phyloP scores from a whole-genome alignment of 2,113 vertebrate genomes.

The Ondatra zibethicus region DNA sequence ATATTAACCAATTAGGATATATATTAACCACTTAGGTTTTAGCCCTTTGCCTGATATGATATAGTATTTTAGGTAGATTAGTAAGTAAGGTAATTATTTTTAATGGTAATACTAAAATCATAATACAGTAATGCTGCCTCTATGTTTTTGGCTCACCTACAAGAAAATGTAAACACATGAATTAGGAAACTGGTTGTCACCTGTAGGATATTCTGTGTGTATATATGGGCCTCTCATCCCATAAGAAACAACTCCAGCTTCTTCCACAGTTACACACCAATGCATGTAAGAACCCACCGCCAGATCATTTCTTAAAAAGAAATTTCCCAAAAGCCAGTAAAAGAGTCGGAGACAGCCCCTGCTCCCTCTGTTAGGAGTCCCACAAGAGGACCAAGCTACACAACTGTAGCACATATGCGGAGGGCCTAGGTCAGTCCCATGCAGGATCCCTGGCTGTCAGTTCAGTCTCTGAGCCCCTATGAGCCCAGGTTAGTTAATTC shows the following conservation, averaged over 20 bases:
- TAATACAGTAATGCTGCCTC: constrained; percentile 14
- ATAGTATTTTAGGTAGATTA: constrained; percentile 27
- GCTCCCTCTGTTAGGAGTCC: neutral
- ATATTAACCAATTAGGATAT: constrained; percentile 30
- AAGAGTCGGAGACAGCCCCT: neutral
- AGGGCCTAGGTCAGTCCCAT: neutral
- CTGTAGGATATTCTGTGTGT: neutral
- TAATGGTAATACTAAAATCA: constrained; percentile 38
- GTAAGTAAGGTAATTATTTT: constrained; percentile 49
- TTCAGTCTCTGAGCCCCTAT: neutral
- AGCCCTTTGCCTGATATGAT: neutral
- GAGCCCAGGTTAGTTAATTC: neutral
- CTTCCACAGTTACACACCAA: neutral
- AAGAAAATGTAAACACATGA: neutral
- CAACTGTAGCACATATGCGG: neutral
- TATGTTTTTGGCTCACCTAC: constrained; percentile 30
- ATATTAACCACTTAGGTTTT: constrained; percentile 27
- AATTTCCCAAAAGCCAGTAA: neutral
- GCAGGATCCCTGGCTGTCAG: neutral
- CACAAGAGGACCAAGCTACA: neutral
- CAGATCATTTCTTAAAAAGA: neutral
- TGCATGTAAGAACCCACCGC: neutral
- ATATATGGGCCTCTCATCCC: neutral
- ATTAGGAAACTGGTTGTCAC: constrained; percentile 13
- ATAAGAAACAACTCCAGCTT: neutral